Evolutionary conservation across 2,888 invertebrate genomes (phyloP), one percentile per base, ranked within the genome.

Genomic region (Machimus atricapillus): DNA sequence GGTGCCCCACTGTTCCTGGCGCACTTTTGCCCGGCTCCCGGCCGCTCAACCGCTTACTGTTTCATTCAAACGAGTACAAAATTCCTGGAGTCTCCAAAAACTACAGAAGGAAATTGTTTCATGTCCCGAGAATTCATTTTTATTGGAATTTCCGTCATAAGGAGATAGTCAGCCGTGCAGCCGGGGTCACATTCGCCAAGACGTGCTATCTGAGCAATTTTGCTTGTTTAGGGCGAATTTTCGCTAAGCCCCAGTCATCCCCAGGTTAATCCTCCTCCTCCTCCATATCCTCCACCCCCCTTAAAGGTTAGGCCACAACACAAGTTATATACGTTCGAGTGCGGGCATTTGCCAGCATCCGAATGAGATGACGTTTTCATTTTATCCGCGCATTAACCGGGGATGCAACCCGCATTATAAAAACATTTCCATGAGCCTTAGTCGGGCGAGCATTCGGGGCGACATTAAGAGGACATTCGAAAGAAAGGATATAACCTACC

Each of bases 401-500:
- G 74, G 74, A 40, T 74, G 74, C 85, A 43, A 34, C 34, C 37
- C 12, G 83, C 66, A 83, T 85, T 74, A 74, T 85, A 85, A 74
- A 85, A 85, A 74, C 85, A 74, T 85, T 85, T 46, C 12, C 74
- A 37, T n/a, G 43, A 74, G 43, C 7, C 23, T 23, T 85, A 7
- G 58, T 8, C 34, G 66, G 46, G 66, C n/a, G n/a, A 85, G 73
- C 12, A 74, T 73, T 31, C 85, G 37, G n/a, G 31, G 46, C 58
- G 85, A 85, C 85, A 85, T 74, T 85, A 58, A 74, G 43, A 88
- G 78, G 40, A 46, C 81, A 87, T 78, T 78, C 56, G 85, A 88
- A 46, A 86, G 78, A 43, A 77, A 78, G 74, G 56, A 78, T 86
- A 58, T 83, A 87, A 90, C 90, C 89, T 89, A 92, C 92, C 92